These are phyloP conservation scores for Aporrectodea caliginosa DNA, from an alignment of 1,140 invertebrate species.

Conservation along the genomic window DNA sequence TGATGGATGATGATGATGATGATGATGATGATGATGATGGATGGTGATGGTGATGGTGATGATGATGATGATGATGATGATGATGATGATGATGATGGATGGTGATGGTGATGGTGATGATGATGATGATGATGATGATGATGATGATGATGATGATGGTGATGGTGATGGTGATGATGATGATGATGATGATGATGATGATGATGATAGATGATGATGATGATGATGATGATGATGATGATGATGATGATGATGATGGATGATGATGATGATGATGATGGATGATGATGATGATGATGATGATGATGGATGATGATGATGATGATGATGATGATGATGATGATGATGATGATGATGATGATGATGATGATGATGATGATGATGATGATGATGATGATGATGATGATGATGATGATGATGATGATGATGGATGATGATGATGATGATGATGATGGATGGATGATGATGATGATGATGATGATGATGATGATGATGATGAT, in stretches of 20 bases:
- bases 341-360: slow-evolving; percentile 14
- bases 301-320: too few relatives aligned
- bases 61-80: slow-evolving; percentile 28
- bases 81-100: slow-evolving; percentile 26
- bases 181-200: slow-evolving; percentile 20
- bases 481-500: too few relatives aligned
- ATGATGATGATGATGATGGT: slow-evolving; percentile 28
- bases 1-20: too few relatives aligned
- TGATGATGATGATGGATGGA: too few relatives aligned
- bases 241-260: too few relatives aligned
- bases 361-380: slow-evolving; percentile 11
- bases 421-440: too few relatives aligned
- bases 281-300: too few relatives aligned
- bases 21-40: too few relatives aligned
- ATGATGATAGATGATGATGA: slow-evolving; percentile 25
- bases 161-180: slow-evolving; percentile 20
- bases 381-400: slow-evolving; percentile 25
- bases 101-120: slow-evolving; percentile 25
- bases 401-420: slow-evolving; percentile 41
- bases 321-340: too few relatives aligned
- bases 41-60: too few relatives aligned
- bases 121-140: slow-evolving; percentile 29
- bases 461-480: too few relatives aligned
- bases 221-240: slow-evolving; percentile 29
- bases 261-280: too few relatives aligned